phyloP scores from a whole-genome alignment of 2,113 vertebrate genomes.

The Hippocampus barbouri region DNA sequence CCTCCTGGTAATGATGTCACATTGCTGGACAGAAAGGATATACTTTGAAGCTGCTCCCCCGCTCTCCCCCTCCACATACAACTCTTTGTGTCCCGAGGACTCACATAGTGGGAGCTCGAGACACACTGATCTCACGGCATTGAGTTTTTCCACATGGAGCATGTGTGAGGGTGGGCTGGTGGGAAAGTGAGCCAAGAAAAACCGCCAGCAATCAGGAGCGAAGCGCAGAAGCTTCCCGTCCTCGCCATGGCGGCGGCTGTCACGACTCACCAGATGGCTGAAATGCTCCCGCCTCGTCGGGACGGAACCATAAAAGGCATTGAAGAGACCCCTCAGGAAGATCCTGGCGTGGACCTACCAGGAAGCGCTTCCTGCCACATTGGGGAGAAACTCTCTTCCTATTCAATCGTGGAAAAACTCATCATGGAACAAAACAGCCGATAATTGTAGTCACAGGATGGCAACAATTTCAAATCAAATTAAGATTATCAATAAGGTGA shows the following conservation, averaged over 20 bases:
- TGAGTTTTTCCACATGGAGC: conserved; percentile 51
- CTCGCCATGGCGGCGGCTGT: neutral
- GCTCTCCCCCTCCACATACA: conserved; percentile 38
- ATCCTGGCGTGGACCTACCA: conserved; percentile 42
- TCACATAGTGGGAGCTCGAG: conserved; percentile 49
- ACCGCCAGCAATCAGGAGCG: conserved; percentile 29
- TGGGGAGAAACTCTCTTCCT: conserved; percentile 50
- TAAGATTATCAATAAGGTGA: neutral
- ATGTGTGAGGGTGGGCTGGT: neutral
- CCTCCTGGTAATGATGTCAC: conserved; percentile 13
- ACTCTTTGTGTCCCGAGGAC: conserved; percentile 54
- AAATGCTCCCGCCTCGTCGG: neutral
- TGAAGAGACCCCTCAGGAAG: conserved; percentile 43
- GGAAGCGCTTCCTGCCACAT: conserved; percentile 63
- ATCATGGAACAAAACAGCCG: neutral
- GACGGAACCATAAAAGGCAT: conserved; percentile 29
- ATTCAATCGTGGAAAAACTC: neutral
- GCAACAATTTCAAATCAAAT: neutral
- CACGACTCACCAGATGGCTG: conserved; percentile 1
- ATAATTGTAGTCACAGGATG: neutral
- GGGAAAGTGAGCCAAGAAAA: conserved; percentile 40
- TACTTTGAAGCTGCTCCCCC: conserved; percentile 1
- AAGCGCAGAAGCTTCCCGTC: conserved; percentile 8
- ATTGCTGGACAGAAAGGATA: conserved; percentile 33
- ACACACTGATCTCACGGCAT: conserved; percentile 34